These are phyloP conservation scores for Eupeodes corollae DNA, from an alignment of 1,140 invertebrate species.

Conservation along the genomic window DNA sequence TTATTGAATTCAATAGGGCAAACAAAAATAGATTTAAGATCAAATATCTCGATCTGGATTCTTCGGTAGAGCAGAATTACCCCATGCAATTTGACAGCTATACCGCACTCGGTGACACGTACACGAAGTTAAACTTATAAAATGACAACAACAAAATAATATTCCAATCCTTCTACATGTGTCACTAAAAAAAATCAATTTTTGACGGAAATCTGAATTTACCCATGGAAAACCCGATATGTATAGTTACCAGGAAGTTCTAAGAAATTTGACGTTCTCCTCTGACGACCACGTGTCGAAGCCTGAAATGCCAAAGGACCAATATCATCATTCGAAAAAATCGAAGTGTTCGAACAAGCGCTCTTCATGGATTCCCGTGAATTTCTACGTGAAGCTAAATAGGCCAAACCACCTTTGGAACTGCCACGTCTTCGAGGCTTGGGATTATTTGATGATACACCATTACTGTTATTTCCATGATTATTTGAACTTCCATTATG, in stretches of 20 bases:
- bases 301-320: slow-evolving; percentile 61
- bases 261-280: slow-evolving; percentile 74
- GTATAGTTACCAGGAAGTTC: slow-evolving; percentile 62
- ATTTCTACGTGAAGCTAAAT: slow-evolving; percentile 58
- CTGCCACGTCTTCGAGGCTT: slow-evolving; percentile 31
- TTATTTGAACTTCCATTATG: slow-evolving; percentile 10
- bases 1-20: too few species aligned
- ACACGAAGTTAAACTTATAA: too few species aligned
- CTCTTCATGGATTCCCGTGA: slow-evolving; percentile 56
- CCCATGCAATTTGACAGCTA: too few species aligned
- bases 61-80: too few species aligned
- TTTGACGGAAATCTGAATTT: too few species aligned
- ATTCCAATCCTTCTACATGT: too few species aligned
- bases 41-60: too few species aligned
- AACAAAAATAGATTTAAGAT: neutral
- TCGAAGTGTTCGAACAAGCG: slow-evolving; percentile 51
- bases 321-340: slow-evolving; percentile 56
- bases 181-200: too few species aligned
- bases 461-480: slow-evolving; percentile 2
- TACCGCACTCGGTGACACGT: too few species aligned
- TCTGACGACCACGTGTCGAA: slow-evolving; percentile 57
- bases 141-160: too few species aligned
- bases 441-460: slow-evolving; percentile 9
- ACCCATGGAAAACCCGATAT: too few species aligned
- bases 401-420: slow-evolving; percentile 52